Evolutionary conservation across 2,888 invertebrate genomes (phyloP), one percentile per base, ranked within the genome.

Genomic region (Drosophila formosana): DNA sequence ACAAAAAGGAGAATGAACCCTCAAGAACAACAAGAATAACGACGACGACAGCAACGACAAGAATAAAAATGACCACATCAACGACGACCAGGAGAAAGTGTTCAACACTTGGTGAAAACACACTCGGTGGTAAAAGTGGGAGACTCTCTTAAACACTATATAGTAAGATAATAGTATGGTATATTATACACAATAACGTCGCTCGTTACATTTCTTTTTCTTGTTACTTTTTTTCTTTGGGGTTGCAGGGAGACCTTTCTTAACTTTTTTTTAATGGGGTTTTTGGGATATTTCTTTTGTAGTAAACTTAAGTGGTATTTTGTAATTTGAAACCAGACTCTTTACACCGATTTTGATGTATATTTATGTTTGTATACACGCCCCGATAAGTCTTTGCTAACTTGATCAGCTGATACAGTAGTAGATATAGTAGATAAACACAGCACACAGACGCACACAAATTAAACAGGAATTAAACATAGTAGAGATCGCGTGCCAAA

Each of bases 361-460:
- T 25, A 57, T 47, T 71, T 37, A 45, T 32, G 11, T 50, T 67
- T 41, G 39, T 58, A 18, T 18, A 37, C 13, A 70, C 32, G 58
- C 64, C 13, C 32, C 11, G 64, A 28, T 47, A 28, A 46, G 37
- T 71, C 46, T 41, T 41, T 41, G 39, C 39, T 30, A 50, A 46
- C 53, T 62, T 45, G 46, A 58, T 74, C 37, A 57, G 32, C 46
- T 53, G 56, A 41, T 49, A 52, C n/a, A 11, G 41, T 47, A 9
- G 28, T 45, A 37, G 37, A 25, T 43, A 51, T 32, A 32, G 32
- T 46, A 51, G 26, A 53, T 23, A 58, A 50, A 58, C 58, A 71
- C 50, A 18, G 43, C 51, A 72, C 51, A 69, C 28, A 75, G 43
- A 55, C 39, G 72, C 56, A 72, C 56, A 51, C 45, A 32, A 50